Evolutionary conservation across 1,140 invertebrate genomes (phyloP), one percentile per base, ranked within the genome.

Genomic region (Zaprionus capensis): DNA sequence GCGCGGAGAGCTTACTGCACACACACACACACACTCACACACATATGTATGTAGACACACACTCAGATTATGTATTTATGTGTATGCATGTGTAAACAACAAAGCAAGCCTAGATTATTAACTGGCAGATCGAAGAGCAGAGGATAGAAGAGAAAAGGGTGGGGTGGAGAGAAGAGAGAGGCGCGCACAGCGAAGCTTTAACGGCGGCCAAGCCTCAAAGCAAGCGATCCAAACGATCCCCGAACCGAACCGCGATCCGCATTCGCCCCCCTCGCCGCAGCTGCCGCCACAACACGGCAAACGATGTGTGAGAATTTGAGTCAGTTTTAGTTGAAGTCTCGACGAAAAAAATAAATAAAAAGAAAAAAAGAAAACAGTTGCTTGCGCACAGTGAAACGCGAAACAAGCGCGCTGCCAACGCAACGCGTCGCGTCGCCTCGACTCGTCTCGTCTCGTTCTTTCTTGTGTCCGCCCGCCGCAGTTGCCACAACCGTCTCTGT

Each of bases 371-470:
- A 76, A 76, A 71, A 76, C 75, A 77, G 75, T 77, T 73, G 71
- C 75, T 73, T 77, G 75, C 64, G 75, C 75, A 77, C 75, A 77
- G 70, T 77, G 70, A 77, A 77, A 77, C 75, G 75, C 71, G 75
- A 77, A 77, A 67, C 75, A 77, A 74, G 46, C 53, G 75, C 75
- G 57, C 63, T 67, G 62, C 57, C 46, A 58, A 41, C 70, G 46
- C 46, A 51, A 51, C 46, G 46, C 46, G 70, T 73, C 62, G 73
- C 63, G 64, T 51, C 57, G 66, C 46, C 53, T 61, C 38, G 38
- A 11, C 38, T 46, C 24, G 36, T 46, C 24, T 34, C 46, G 61
- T 34, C 34, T 56, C 69, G 59, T 46, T 56, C 72, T 22, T 31
- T 76, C 73, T 62, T 57, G 44, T 65, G 44, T 65, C 68, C 36